These are phyloP conservation scores for Aricia agestis DNA, from an alignment of 1,140 invertebrate genomes.

Conservation along the genomic window DNA sequence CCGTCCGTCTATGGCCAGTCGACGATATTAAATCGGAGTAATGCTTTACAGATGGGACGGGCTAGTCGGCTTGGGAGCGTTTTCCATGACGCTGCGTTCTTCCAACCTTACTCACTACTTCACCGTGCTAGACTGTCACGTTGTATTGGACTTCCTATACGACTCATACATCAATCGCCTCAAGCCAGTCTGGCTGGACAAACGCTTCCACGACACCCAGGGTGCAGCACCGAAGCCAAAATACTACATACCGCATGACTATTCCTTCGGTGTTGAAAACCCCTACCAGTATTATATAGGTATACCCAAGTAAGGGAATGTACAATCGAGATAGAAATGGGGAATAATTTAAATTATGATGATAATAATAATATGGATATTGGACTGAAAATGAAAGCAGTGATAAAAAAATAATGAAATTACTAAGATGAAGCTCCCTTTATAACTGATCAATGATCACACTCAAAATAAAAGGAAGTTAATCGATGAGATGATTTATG, in stretches of 20 bases:
- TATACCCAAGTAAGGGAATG: background rate
- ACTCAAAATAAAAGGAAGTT: too few relatives aligned
- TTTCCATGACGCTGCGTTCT: constrained; percentile 40
- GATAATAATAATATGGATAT: too few relatives aligned
- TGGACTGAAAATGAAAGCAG: too few relatives aligned
- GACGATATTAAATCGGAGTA: too few relatives aligned
- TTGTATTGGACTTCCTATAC: constrained; percentile 41
- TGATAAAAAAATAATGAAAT: too few relatives aligned
- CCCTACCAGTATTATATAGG: background rate
- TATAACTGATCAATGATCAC: too few relatives aligned
- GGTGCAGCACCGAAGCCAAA: constrained; percentile 25
- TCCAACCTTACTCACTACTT: constrained; percentile 38
- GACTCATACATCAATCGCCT: constrained; percentile 31
- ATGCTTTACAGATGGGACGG: constrained; percentile 28
- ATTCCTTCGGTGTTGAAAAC: background rate
- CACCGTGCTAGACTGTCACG: constrained; percentile 35
- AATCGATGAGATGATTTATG: too few relatives aligned
- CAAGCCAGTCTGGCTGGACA: constrained; percentile 32
- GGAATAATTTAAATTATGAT: too few relatives aligned
- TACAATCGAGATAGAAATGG: too few relatives aligned
- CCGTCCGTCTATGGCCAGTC: too few relatives aligned
- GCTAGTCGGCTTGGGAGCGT: constrained; percentile 31
- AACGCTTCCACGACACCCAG: constrained; percentile 34
- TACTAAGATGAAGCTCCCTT: too few relatives aligned
- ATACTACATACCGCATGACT: background rate